Evolutionary conservation across 2,797 vertebrate species (phyloP).

Genomic region (Tachyglossus aculeatus): DNA sequence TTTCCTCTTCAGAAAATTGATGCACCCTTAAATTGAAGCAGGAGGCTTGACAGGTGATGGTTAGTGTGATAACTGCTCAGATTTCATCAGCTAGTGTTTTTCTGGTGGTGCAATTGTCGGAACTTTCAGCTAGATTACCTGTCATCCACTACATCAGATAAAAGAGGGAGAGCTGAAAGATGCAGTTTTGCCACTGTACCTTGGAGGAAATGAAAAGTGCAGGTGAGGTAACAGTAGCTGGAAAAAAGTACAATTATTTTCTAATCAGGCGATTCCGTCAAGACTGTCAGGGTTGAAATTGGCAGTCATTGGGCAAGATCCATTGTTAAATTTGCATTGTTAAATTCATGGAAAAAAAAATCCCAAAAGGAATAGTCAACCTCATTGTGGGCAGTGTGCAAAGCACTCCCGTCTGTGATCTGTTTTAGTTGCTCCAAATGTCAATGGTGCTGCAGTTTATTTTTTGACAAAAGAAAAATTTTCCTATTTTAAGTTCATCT

Average conservation of each 20-base stretch:
- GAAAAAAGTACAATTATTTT: constrained; percentile 76
- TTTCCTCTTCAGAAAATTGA: constrained; percentile 99
- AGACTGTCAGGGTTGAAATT: constrained; percentile 68
- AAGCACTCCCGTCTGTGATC: constrained; percentile 27
- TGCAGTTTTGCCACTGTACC: constrained; percentile 84
- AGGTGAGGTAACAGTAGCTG: constrained; percentile 74
- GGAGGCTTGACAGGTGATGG: constrained; percentile 99
- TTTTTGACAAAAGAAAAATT: constrained; percentile 48
- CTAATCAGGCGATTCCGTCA: constrained; percentile 72
- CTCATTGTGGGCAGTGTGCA: not conserved
- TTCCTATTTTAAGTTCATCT: constrained; percentile 60
- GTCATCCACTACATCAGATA: constrained; percentile 97
- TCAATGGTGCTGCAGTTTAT: constrained; percentile 46
- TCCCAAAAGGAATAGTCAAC: constrained; percentile 43
- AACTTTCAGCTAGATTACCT: constrained; percentile 99
- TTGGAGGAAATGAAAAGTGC: constrained; percentile 85
- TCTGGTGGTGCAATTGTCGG: constrained; percentile 94
- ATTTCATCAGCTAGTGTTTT: constrained; percentile 96
- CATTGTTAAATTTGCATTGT: constrained; percentile 70
- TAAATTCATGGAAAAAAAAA: constrained; percentile 53
- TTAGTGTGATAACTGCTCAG: constrained; percentile 99
- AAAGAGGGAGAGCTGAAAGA: constrained; percentile 88
- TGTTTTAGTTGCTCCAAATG: constrained; percentile 43
- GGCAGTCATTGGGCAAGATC: constrained; percentile 62
- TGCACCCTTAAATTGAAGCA: constrained; percentile 98